Percentiles rank a stretch among this genome's conserved stretches.
phyloP scores from a whole-genome alignment of 2,113 vertebrate genomes.

The Ursus arctos region DNA sequence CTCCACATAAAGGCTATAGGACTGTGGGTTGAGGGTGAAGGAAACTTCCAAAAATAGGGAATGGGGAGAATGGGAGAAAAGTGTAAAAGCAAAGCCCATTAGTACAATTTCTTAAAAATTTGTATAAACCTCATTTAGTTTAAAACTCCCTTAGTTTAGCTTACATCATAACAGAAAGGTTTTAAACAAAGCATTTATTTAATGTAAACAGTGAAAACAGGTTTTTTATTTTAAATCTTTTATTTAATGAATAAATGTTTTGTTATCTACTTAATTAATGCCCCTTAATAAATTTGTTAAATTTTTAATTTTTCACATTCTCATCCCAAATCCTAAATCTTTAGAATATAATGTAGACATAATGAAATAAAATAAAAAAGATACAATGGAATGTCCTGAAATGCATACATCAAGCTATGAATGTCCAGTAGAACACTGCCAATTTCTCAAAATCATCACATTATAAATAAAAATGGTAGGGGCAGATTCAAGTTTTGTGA shows the following conservation, averaged over 20 bases:
- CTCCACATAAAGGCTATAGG: neutral
- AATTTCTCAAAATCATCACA: neutral
- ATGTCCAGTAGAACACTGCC: neutral
- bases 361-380: neutral
- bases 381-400: neutral
- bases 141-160: neutral
- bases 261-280: neutral
- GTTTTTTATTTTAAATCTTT: neutral
- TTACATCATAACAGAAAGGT: neutral
- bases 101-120: neutral
- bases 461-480: neutral
- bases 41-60: neutral
- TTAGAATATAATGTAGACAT: neutral
- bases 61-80: neutral
- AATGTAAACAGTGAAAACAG: conserved; percentile 16
- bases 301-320: neutral
- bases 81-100: neutral
- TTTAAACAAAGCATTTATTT: conserved; percentile 22
- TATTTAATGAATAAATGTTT: neutral
- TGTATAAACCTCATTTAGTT: neutral
- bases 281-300: neutral
- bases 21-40: neutral
- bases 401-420: neutral
- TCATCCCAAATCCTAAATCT: neutral
- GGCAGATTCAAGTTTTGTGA: neutral